Evolutionary conservation across 1,140 invertebrate genomes (phyloP).

Genomic region (Cherax quadricarinatus): DNA sequence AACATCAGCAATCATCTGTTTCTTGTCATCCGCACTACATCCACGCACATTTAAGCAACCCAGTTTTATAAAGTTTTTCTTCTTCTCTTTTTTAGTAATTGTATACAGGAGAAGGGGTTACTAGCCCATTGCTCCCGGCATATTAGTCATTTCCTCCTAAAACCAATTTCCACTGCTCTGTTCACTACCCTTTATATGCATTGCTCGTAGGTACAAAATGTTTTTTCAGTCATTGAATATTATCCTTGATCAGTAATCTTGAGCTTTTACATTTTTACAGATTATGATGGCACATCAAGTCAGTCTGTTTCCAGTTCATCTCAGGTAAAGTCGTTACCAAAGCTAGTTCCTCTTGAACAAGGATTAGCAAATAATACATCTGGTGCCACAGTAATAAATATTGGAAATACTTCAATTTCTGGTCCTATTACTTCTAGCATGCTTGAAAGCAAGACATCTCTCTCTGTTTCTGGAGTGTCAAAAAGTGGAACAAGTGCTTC

Average conservation of each 20-base stretch:
- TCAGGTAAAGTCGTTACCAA: not conserved
- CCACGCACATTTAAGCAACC: too few relatives aligned
- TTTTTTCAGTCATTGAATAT: not conserved
- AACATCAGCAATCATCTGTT: too few relatives aligned
- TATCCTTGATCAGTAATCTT: not conserved
- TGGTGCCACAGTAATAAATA: not conserved
- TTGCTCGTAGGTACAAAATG: too few relatives aligned
- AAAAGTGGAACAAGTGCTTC: not conserved
- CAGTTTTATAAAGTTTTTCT: too few relatives aligned
- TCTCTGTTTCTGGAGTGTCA: not conserved
- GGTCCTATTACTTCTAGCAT: not conserved
- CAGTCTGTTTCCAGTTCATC: not conserved
- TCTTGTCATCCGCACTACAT: too few relatives aligned
- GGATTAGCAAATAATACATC: not conserved
- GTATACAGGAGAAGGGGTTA: too few relatives aligned
- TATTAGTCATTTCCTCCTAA: too few relatives aligned
- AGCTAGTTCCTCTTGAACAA: too few relatives aligned
- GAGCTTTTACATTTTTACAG: not conserved
- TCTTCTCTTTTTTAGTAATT: too few relatives aligned
- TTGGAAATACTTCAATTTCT: not conserved
- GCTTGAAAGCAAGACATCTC: not conserved
- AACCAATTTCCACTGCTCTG: too few relatives aligned
- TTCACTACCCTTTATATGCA: too few relatives aligned
- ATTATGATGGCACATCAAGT: slow-evolving; percentile 5
- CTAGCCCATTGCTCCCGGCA: too few relatives aligned